phyloP scores from a whole-genome alignment of 2,113 vertebrate species.

The Gadus chalcogrammus region DNA sequence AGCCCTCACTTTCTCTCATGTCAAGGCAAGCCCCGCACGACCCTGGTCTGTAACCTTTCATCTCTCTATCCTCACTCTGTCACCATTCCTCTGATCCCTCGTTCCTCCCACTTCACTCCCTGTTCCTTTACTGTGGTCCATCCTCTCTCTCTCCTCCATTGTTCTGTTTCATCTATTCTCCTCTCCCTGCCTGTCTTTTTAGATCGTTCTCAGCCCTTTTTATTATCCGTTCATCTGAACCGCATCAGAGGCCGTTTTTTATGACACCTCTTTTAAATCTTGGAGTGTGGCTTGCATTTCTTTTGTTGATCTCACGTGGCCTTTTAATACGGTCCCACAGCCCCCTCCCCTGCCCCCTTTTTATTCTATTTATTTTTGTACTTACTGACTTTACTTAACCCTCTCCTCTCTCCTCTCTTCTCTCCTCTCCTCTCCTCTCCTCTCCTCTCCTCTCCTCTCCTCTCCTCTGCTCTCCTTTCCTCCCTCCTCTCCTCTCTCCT shows the following conservation, averaged over 20 bases:
- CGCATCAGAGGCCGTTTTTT: neutral
- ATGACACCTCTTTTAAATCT: neutral
- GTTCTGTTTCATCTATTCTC: neutral
- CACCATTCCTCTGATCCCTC: conserved; percentile 37
- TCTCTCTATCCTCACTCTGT: neutral
- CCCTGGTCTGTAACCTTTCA: neutral
- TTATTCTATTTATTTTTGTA: neutral
- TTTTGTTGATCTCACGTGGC: neutral
- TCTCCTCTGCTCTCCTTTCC: neutral
- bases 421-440: neutral
- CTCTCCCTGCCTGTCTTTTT: neutral
- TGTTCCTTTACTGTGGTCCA: conserved; percentile 4
- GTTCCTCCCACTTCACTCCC: neutral
- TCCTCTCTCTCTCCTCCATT: conserved; percentile 7
- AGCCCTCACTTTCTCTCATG: conserved; percentile 51
- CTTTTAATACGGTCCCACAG: no score
- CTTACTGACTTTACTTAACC: neutral
- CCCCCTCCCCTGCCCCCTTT: no score
- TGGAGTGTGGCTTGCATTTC: neutral
- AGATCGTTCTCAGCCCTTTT: neutral
- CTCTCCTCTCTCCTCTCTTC: neutral
- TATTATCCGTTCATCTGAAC: neutral
- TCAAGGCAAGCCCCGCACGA: neutral
- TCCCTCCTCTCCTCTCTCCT: neutral
- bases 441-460: no score